Conservation (phyloP, 1,140 invertebrate genomes). For the Heterodera carotae region DNA sequence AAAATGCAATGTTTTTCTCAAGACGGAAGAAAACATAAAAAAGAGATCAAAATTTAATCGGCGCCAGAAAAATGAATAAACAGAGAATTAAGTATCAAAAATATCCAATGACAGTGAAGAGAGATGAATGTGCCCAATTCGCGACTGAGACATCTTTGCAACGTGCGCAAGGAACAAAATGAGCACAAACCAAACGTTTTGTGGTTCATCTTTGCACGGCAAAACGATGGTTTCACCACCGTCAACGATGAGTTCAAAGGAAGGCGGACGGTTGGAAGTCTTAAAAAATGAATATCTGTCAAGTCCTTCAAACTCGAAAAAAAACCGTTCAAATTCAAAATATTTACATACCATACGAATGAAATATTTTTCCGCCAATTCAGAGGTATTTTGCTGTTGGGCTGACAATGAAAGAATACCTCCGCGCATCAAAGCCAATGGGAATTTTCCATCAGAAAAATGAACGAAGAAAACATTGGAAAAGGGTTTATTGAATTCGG, state of each 20-base stretch:
- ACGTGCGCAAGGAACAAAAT: slow-evolving; percentile 37
- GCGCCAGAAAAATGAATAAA: not conserved
- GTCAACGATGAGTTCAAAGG: slow-evolving; percentile 33
- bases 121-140: slow-evolving; percentile 29
- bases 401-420: not conserved
- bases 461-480: slow-evolving; percentile 11
- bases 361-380: slow-evolving; percentile 22
- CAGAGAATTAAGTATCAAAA: slow-evolving; percentile 16
- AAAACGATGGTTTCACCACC: slow-evolving; percentile 25
- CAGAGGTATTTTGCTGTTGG: not conserved
- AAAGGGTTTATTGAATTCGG: slow-evolving; percentile 18
- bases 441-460: slow-evolving; percentile 1
- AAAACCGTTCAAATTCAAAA: not conserved
- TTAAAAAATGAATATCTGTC: slow-evolving; percentile 14
- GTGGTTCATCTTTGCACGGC: slow-evolving; percentile 23
- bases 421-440: not conserved
- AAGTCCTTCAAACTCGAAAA: too few species aligned
- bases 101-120: slow-evolving; percentile 24
- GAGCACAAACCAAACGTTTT: slow-evolving; percentile 36
- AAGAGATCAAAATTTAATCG: not conserved
- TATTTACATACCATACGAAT: slow-evolving; percentile 21
- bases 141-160: not conserved
- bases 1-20: too few species aligned
- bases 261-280: slow-evolving; percentile 22
- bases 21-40: not conserved